These are phyloP conservation scores for Anniella stebbinsi DNA, from an alignment of 2,797 vertebrate species.

Conservation along the genomic window DNA sequence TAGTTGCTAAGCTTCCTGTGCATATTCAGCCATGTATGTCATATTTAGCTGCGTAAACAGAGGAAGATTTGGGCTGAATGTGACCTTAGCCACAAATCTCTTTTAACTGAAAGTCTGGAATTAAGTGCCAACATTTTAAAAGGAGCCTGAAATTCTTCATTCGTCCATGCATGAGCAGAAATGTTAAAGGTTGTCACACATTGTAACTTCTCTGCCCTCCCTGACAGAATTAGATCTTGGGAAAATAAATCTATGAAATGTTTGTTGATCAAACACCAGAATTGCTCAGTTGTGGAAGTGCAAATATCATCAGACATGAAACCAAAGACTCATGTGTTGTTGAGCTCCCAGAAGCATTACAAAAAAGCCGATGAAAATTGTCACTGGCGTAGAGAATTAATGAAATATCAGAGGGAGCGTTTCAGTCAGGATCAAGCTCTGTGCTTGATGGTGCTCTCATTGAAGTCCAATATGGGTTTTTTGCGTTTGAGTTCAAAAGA, in stretches of 20 bases:
- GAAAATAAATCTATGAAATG: slow-evolving; percentile 46
- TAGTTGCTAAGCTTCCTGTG: neutral
- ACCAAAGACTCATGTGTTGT: slow-evolving; percentile 19
- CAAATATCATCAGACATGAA: slow-evolving; percentile 40
- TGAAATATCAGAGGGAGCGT: slow-evolving; percentile 42
- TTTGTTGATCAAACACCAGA: slow-evolving; percentile 39
- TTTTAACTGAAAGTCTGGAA: slow-evolving; percentile 26
- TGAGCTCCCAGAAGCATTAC: slow-evolving; percentile 8
- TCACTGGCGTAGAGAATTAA: slow-evolving; percentile 41
- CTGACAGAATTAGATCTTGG: slow-evolving; percentile 22
- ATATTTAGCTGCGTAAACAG: neutral
- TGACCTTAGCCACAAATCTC: slow-evolving; percentile 22
- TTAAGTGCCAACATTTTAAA: slow-evolving; percentile 32
- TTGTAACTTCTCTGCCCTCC: slow-evolving; percentile 18
- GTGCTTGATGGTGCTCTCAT: slow-evolving; percentile 34
- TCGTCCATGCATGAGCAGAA: slow-evolving; percentile 33
- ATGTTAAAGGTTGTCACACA: slow-evolving; percentile 39
- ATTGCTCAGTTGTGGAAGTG: slow-evolving; percentile 47
- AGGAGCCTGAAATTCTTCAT: slow-evolving; percentile 36
- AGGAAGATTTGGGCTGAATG: neutral
- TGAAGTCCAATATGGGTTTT: slow-evolving; percentile 47
- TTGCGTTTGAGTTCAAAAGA: slow-evolving; percentile 61
- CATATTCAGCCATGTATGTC: slow-evolving; percentile 17
- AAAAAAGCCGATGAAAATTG: slow-evolving; percentile 24
- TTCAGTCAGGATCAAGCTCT: slow-evolving; percentile 34